Conservation (phyloP, 1,140 invertebrate genomes). For the Spodoptera litura region DNA sequence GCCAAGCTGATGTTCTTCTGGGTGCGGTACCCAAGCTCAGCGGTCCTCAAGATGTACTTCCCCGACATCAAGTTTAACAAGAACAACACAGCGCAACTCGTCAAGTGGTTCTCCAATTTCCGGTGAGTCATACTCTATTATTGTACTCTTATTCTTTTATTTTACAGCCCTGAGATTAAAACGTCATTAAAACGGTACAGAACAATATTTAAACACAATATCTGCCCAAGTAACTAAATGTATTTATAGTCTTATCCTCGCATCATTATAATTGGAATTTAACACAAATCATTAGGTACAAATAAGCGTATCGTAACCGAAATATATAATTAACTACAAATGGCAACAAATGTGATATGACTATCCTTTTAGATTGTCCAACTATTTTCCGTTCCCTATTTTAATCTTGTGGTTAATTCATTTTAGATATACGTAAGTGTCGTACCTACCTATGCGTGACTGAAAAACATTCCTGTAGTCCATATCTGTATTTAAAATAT, state of each 20-base stretch:
- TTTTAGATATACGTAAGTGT: slow-evolving; percentile 31
- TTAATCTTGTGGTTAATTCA: slow-evolving; percentile 36
- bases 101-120: slow-evolving; percentile 99
- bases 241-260: slow-evolving; percentile 44
- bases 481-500: background rate
- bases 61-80: slow-evolving; percentile 99
- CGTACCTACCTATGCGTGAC: background rate
- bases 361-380: slow-evolving; percentile 22
- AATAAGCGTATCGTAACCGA: background rate
- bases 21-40: slow-evolving; percentile 99
- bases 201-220: too few species aligned
- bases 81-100: slow-evolving; percentile 99
- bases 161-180: too few species aligned
- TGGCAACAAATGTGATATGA: background rate
- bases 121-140: slow-evolving; percentile 90
- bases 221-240: background rate
- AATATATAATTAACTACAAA: slow-evolving; percentile 27
- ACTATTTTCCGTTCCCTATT: slow-evolving; percentile 19
- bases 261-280: background rate
- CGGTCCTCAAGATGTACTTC: slow-evolving; percentile 99
- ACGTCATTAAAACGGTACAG: too few species aligned
- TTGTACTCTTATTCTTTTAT: too few species aligned
- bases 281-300: background rate
- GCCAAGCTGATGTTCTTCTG: slow-evolving; percentile 99
- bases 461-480: slow-evolving; percentile 11